A percentile compares a stretch with the other conserved stretches of the same genome.
phyloP scores from a whole-genome alignment of 2,113 vertebrate species.

The Salvelinus fontinalis region DNA sequence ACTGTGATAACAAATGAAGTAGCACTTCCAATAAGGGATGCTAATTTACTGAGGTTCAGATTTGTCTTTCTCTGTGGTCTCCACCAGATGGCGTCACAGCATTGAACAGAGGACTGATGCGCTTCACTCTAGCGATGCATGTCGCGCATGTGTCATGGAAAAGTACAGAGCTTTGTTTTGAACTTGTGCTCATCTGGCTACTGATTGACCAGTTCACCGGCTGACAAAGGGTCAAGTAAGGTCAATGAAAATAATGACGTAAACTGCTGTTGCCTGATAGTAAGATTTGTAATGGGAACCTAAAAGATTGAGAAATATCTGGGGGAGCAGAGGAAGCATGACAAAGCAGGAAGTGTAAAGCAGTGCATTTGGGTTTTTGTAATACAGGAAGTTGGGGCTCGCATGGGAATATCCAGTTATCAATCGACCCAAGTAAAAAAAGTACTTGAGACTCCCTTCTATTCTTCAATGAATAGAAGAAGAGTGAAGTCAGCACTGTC shows the following conservation, averaged over 20 bases:
- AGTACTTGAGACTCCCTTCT: not conserved
- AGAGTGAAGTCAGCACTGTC: too few species aligned
- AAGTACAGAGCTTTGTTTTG: slow-evolving; percentile 12
- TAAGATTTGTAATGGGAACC: not conserved
- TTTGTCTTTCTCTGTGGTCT: not conserved
- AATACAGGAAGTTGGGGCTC: not conserved
- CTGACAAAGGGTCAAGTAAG: not conserved
- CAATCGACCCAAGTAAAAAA: not conserved
- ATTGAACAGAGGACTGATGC: not conserved
- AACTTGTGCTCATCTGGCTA: not conserved
- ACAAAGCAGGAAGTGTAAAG: not conserved
- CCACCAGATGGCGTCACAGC: slow-evolving; percentile 18
- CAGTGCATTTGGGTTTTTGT: not conserved
- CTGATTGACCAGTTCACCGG: not conserved
- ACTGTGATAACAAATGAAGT: too few species aligned
- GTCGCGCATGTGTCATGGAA: slow-evolving; percentile 11
- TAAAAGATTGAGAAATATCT: not conserved
- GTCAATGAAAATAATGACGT: not conserved
- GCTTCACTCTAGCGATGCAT: not conserved
- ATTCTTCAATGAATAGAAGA: too few species aligned
- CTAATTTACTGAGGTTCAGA: too few species aligned
- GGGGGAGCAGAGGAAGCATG: not conserved
- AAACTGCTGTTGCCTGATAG: not conserved
- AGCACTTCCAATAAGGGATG: too few species aligned
- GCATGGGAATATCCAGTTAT: slow-evolving; percentile 3